Evolutionary conservation across 1,140 invertebrate species (phyloP), one percentile per base, ranked within the genome.

Genomic region (Cotesia chilonis): DNA sequence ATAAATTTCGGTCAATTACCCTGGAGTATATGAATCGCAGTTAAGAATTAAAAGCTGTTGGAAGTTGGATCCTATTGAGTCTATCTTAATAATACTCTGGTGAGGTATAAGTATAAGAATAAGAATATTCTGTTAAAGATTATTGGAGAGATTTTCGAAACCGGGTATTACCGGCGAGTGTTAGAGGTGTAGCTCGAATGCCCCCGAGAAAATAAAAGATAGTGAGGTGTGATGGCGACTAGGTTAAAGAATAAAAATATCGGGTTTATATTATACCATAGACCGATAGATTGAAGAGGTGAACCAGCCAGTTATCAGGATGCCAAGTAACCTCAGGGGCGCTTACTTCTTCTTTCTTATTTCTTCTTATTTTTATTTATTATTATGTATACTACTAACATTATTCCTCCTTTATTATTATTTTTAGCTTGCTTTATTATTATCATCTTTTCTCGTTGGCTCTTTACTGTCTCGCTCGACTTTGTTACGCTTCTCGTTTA

Each of bases 401-500:
- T 67, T 37, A 67, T 67, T 67, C 14, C 51, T 67, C 65, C 41
- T 67, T 52, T 52, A 52, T 52, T 67, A 52, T 67, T 57, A 17
- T 14, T 57, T 14, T 57, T 57, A 57, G 7, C 41, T 47, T 47
- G 6, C 5, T 47, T 47, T 47, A 47, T 47, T 47, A 47, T 47
- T 47, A 47, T 47, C 41, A 47, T 47, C 28, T 68, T 35, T 36
- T 54, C 28, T 68, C 37, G 37, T 54, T 14, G 12, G 28, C 54
- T 54, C 57, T 54, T 14, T 47, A 47, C 41, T 9, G 41, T 47
- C 41, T 54, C 67, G 17, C 35, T 57, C 35, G 67, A 71, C 70
- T 71, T 71, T 65, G 70, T 65, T 71, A 65, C 63, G 61, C 61
- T 71, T 65, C 70, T 65, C 70, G 70, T 71, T 71, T 71, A 71